Conservation (phyloP, 2,113 vertebrate genomes). For the Apistogramma diplotaenia region DNA sequence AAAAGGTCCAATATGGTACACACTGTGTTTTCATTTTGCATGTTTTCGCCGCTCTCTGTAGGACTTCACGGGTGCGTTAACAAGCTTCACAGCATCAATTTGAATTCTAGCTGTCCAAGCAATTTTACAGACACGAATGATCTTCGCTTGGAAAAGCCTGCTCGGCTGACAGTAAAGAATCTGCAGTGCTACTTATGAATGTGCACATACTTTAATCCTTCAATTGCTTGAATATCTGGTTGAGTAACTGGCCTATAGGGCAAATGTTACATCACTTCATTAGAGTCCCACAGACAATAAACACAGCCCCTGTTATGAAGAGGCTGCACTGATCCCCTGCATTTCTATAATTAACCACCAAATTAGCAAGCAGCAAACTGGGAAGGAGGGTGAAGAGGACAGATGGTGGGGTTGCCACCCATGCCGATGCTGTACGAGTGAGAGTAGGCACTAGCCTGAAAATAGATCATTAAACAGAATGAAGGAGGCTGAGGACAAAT, state of each 20-base stretch:
- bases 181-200: slow-evolving; percentile 13
- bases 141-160: slow-evolving; percentile 16
- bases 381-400: slow-evolving; percentile 41
- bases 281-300: slow-evolving; percentile 52
- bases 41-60: not conserved
- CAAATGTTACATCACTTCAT: slow-evolving; percentile 58
- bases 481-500: slow-evolving; percentile 36
- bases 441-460: slow-evolving; percentile 27
- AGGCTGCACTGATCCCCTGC: slow-evolving; percentile 35
- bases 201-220: slow-evolving; percentile 17
- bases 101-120: slow-evolving; percentile 31
- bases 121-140: slow-evolving; percentile 31
- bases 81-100: slow-evolving; percentile 23
- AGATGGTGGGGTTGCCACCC: slow-evolving; percentile 48
- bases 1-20: not conserved
- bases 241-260: slow-evolving; percentile 24
- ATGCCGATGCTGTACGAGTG: slow-evolving; percentile 22
- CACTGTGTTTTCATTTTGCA: not conserved
- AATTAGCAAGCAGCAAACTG: slow-evolving; percentile 54
- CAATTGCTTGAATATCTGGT: not conserved
- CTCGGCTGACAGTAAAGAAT: slow-evolving; percentile 18
- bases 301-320: slow-evolving; percentile 30
- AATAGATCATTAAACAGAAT: slow-evolving; percentile 51
- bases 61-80: slow-evolving; percentile 15
- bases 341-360: slow-evolving; percentile 68